Conservation (phyloP, 2,113 vertebrate genomes). For the Anser cygnoides region DNA sequence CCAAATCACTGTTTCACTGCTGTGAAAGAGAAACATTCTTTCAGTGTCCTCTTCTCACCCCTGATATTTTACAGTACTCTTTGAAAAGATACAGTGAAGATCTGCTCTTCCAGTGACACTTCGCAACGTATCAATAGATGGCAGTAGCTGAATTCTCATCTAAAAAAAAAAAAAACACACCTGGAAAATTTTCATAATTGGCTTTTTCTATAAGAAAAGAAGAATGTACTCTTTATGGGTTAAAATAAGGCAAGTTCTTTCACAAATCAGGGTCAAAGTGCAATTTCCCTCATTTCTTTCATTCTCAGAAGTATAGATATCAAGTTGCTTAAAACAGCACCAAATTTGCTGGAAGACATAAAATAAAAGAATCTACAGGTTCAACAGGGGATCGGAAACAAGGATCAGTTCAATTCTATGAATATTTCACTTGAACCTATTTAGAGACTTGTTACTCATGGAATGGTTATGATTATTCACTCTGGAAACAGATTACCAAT, state of each 20-base stretch:
- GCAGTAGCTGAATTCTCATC: conserved; percentile 46
- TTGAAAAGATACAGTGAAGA: neutral
- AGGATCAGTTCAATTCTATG: neutral
- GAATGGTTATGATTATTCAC: neutral
- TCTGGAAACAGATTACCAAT: neutral
- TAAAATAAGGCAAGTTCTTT: neutral
- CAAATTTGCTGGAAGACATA: neutral
- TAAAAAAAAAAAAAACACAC: neutral
- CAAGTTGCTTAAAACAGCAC: neutral
- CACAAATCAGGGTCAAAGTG: neutral
- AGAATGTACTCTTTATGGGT: neutral
- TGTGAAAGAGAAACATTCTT: neutral
- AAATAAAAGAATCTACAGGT: neutral
- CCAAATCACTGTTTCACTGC: neutral
- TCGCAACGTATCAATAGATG: conserved; percentile 48
- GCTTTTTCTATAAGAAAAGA: neutral
- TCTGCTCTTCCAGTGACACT: neutral
- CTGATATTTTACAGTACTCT: neutral
- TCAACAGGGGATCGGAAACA: neutral
- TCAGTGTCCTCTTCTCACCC: neutral
- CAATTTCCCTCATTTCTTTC: neutral
- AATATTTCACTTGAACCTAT: neutral
- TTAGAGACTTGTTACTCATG: neutral
- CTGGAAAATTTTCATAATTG: conserved; percentile 7
- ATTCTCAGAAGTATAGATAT: neutral